Evolutionary conservation across 2,888 invertebrate genomes (phyloP), one percentile per base, ranked within the genome.

Genomic region (Ophion ellenae): DNA sequence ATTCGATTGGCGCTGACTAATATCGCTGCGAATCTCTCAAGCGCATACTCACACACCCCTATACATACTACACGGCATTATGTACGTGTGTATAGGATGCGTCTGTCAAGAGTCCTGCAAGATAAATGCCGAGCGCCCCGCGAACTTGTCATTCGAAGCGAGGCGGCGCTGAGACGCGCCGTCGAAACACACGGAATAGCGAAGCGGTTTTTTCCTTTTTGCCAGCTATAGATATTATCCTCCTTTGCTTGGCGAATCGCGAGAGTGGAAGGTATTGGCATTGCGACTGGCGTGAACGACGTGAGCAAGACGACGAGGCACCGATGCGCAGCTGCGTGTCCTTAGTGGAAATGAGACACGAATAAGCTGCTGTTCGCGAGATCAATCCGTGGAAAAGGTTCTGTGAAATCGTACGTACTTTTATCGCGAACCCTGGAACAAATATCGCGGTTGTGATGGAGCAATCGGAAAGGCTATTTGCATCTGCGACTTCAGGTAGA

Each of bases 1-100:
- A 71, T 80, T 80, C 84, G 80, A 84, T 84, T 80, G 75, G 80
- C 84, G 76, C 84, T 84, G 83, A 84, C 83, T 84, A 84, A 84
- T 84, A 80, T 84, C 84, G 64, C 63, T 36, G 57, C 45, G 80
- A 84, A 80, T 84, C 80, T 80, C 59, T 74, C 71, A 36, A 32
- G 57, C 69, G 45, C 24, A 32, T 20, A 64, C 24, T 53, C 17
- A 17, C 40, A 7, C 40, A 40, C 40, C 2, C 40, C 6, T 9
- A 40, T 9, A 24, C 20, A 9, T 9, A 40, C 1, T 32, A 40
- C 40, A 40, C 7, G 5, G 24, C 14, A 17, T 14, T 32, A 75
- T 61, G 45, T 78, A 36, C 73, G 2, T 66, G 14, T 71, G 24
- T 24, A 53, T n/a, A 9, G 32, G 69, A 78, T 59, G 69, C 77